Evolutionary conservation across 2,888 invertebrate genomes (phyloP).

Genomic region (Eristalinus sepulchralis): DNA sequence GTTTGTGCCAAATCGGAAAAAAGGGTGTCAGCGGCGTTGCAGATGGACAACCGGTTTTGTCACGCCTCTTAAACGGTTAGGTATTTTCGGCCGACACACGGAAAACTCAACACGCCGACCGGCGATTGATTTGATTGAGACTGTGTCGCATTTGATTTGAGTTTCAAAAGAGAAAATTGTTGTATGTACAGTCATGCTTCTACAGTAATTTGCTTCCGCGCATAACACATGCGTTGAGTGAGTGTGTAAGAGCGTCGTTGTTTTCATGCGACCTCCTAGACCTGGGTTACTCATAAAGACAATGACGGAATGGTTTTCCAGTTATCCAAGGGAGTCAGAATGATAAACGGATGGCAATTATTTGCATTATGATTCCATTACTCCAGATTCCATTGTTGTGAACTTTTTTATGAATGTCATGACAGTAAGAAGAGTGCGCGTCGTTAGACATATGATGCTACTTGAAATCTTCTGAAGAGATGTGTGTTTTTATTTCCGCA

Average conservation of each 20-base stretch:
- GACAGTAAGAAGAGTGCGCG: not conserved
- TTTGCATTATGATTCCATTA: slow-evolving; percentile 16
- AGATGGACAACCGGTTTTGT: slow-evolving; percentile 56
- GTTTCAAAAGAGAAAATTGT: slow-evolving; percentile 29
- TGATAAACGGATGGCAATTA: not conserved
- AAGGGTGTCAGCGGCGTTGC: slow-evolving; percentile 52
- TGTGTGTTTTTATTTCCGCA: not conserved
- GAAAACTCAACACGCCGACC: slow-evolving; percentile 54
- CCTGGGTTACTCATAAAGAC: slow-evolving; percentile 42
- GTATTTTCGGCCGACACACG: slow-evolving; percentile 9
- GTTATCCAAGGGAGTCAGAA: not conserved
- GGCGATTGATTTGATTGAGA: slow-evolving; percentile 8
- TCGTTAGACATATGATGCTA: not conserved
- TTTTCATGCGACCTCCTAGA: slow-evolving; percentile 30
- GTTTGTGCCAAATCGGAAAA: slow-evolving; percentile 28
- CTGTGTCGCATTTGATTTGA: not conserved
- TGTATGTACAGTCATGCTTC: not conserved
- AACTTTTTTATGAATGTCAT: slow-evolving; percentile 2
- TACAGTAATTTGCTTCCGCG: not conserved
- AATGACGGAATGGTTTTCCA: slow-evolving; percentile 6
- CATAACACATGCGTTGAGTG: not conserved
- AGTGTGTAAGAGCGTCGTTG: not conserved
- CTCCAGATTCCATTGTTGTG: slow-evolving; percentile 29
- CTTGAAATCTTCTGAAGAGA: not conserved
- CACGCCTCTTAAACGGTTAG: slow-evolving; percentile 54